phyloP scores from a whole-genome alignment of 2,113 vertebrate species.

The Laticauda laticaudata region DNA sequence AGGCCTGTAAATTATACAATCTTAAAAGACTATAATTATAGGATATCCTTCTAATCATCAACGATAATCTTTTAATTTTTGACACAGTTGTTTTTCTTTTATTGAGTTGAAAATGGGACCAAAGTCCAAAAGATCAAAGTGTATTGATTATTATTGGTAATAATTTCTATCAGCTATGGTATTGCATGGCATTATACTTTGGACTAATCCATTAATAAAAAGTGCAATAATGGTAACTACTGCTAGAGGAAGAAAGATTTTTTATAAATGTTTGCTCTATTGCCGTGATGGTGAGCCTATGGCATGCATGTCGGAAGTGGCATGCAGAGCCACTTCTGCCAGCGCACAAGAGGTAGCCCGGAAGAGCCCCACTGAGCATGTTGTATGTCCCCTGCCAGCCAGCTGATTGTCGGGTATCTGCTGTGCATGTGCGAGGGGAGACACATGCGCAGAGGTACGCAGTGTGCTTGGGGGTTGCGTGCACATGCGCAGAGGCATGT shows the following conservation, averaged over 20 bases:
- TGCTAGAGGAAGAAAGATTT: neutral
- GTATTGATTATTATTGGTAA: neutral
- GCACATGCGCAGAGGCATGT: no score
- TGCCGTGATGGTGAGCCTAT: no score
- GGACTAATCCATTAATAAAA: neutral
- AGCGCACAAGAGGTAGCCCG: no score
- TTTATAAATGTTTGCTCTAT: neutral
- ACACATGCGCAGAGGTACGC: no score
- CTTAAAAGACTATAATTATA: neutral
- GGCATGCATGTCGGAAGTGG: no score
- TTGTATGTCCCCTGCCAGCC: no score
- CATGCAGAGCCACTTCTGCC: no score
- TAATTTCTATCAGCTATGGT: neutral
- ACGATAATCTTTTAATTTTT: neutral
- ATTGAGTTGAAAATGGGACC: neutral
- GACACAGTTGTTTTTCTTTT: neutral
- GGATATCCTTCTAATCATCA: neutral
- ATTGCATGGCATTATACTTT: neutral
- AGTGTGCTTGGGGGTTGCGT: no score
- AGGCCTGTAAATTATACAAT: neutral
- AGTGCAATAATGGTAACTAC: neutral
- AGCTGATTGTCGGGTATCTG: no score
- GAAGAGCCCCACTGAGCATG: no score
- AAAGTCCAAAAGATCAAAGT: neutral
- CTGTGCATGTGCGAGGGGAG: no score